These are phyloP conservation scores for Heterodera schachtii DNA, from an alignment of 1,140 invertebrate genomes.

Conservation along the genomic window DNA sequence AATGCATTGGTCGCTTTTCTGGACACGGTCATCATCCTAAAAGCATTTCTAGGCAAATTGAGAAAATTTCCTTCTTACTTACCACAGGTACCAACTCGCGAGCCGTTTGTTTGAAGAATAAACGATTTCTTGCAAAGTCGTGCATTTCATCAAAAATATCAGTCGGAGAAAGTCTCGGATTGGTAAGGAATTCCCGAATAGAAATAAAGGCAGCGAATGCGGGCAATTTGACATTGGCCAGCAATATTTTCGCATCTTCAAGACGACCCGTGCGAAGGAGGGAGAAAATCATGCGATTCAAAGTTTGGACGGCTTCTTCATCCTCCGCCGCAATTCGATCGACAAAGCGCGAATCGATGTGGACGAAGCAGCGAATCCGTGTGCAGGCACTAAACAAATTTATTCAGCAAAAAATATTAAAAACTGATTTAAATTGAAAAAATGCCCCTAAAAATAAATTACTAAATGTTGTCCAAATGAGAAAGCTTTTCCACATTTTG, in stretches of 20 bases:
- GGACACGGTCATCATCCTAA: conserved; percentile 33
- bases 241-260: conserved; percentile 27
- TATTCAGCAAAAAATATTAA: neutral
- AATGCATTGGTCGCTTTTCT: conserved; percentile 41
- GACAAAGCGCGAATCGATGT: conserved; percentile 32
- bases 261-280: conserved; percentile 40
- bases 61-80: neutral
- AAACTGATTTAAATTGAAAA: neutral
- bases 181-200: conserved; percentile 42
- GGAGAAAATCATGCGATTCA: conserved; percentile 32
- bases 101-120: conserved; percentile 37
- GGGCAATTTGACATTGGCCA: conserved; percentile 32
- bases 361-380: conserved; percentile 12
- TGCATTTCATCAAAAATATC: conserved; percentile 32
- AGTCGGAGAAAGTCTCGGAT: conserved; percentile 32
- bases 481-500: conserved; percentile 16
- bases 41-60: conserved; percentile 9
- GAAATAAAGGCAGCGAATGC: conserved; percentile 29
- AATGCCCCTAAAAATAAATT: too few species aligned
- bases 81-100: conserved; percentile 36
- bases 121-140: conserved; percentile 34
- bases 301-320: conserved; percentile 10
- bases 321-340: conserved; percentile 31
- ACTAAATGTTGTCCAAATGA: conserved; percentile 23
- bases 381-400: conserved; percentile 27